phyloP scores from a whole-genome alignment of 2,113 vertebrate species.

The Zapus hudsonius region DNA sequence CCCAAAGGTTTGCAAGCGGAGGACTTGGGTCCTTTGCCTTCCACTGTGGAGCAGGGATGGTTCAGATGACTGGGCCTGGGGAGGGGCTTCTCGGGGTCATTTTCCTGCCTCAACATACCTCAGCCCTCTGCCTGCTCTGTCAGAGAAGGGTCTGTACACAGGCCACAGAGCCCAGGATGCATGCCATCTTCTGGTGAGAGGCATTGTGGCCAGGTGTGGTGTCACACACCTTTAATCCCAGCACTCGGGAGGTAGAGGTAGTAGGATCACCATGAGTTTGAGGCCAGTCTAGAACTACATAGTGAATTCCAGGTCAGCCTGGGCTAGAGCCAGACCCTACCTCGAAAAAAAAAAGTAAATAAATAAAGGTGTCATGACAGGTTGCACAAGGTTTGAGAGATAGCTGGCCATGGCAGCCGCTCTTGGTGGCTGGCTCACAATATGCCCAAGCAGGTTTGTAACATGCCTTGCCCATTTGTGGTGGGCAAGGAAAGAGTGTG shows the following conservation, averaged over 20 bases:
- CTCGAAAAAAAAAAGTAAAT: too few relatives aligned
- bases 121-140: not conserved
- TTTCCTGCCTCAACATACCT: not conserved
- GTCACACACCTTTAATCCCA: too few relatives aligned
- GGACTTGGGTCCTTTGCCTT: not conserved
- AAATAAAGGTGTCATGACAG: not conserved
- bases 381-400: not conserved
- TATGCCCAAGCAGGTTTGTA: not conserved
- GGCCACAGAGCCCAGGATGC: not conserved
- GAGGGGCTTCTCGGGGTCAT: not conserved
- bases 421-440: not conserved
- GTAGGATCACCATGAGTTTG: too few relatives aligned
- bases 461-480: not conserved
- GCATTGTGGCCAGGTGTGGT: too few relatives aligned
- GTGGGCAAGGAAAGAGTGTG: not conserved
- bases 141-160: not conserved
- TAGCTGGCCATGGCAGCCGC: not conserved
- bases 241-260: too few relatives aligned
- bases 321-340: too few relatives aligned
- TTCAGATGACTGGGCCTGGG: not conserved
- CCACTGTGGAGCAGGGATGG: not conserved
- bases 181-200: not conserved
- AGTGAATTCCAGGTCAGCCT: too few relatives aligned
- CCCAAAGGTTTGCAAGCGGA: not conserved
- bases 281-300: too few relatives aligned